A percentile compares a stretch with the other conserved stretches of the same genome.
Evolutionary conservation across 2,888 invertebrate species (phyloP).

Genomic region (Macropis europaea): DNA sequence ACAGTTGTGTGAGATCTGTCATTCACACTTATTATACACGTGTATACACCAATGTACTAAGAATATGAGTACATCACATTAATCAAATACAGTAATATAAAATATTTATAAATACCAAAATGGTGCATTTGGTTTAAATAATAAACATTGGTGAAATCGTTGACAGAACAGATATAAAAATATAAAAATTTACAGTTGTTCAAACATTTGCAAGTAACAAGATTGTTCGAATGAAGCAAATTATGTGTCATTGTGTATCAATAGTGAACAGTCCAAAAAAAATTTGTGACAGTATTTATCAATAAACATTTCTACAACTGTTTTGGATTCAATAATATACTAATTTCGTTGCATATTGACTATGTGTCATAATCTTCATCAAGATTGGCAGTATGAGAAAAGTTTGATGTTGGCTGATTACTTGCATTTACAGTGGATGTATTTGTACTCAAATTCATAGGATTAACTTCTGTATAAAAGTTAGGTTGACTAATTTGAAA

Average conservation of each 20-base stretch:
- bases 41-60: conserved; percentile 22
- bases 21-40: conserved; percentile 22
- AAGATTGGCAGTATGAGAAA: conserved; percentile 73
- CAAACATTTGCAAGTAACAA: conserved; percentile 30
- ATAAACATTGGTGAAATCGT: conserved; percentile 3
- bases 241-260: neutral
- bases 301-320: conserved; percentile 8
- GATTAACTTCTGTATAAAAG: conserved; percentile 78
- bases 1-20: neutral
- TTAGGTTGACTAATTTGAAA: conserved; percentile 76
- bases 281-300: conserved; percentile 6
- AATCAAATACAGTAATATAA: conserved; percentile 18
- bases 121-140: conserved; percentile 17
- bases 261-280: conserved; percentile 7
- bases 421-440: conserved; percentile 54
- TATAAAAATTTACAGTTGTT: conserved; percentile 39
- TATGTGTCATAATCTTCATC: conserved; percentile 79
- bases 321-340: conserved; percentile 3
- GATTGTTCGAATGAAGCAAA: conserved; percentile 20
- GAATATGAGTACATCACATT: conserved; percentile 17
- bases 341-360: conserved; percentile 22
- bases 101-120: conserved; percentile 33
- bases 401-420: conserved; percentile 72
- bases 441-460: conserved; percentile 68
- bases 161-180: conserved; percentile 43